Evolutionary conservation across 2,113 vertebrate genomes (phyloP), one percentile per base, ranked within the genome.

Genomic region (Pristiophorus japonicus): DNA sequence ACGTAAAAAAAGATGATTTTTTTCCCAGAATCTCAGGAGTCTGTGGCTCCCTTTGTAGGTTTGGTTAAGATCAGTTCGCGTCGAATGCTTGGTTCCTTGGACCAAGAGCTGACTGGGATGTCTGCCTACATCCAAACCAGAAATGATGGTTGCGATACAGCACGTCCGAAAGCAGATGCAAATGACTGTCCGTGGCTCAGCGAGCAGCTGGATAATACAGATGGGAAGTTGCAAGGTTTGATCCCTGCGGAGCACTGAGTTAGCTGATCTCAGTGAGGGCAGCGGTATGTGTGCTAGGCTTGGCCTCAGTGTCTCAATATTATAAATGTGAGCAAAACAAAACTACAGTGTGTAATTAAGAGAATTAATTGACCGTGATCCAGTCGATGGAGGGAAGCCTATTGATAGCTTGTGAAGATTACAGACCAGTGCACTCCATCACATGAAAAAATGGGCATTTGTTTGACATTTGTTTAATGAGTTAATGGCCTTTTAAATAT

Each of bases 281-380:
- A 91, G 84, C 47, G 18, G 59, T 4, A 62, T 34, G 5, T 62
- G 55, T 38, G 85, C 47, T 18, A 14, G 38, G 16, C 34, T n/a
- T 81, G n/a, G 75, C 75, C 75, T 88, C 47, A 11, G 85, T 51
- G 87, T n/a, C 87, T 59, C 87, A n/a, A 38, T 20, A 91, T 91
- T 63, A 91, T 91, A 91, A 91, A 63, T 91, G 55, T 62, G 34
- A 91, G 59, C 55, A 91, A 91, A 91, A 62, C 55, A 91, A 62
- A 14, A 8, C 55, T 91, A 34, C 12, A 91, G 12, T n/a, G 55
- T 91, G 88, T 63, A n/a, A 91, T 91, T 62, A 91, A 62, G 55
- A 91, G 55, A 91, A 20, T 62, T 62, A 91, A 91, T 91, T 63
- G 88, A 90, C 47, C 30, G 55, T 59, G 87, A 90, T 90, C 47